phyloP scores from a whole-genome alignment of 2,888 invertebrate species.

The Dysmachus trigonus region DNA sequence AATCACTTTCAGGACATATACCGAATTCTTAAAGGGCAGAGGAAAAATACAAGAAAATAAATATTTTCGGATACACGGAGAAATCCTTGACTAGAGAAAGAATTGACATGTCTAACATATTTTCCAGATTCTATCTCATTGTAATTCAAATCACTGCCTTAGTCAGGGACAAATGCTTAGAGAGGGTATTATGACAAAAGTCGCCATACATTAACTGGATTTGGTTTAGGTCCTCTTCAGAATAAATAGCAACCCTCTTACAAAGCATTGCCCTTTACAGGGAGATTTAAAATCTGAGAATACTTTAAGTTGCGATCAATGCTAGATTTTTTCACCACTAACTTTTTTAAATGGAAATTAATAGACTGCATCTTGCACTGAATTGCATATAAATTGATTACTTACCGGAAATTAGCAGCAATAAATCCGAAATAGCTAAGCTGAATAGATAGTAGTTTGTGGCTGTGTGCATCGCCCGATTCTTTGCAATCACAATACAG shows the following conservation, averaged over 20 bases:
- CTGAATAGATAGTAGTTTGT: conserved; percentile 81
- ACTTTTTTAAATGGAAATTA: neutral
- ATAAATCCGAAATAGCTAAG: conserved; percentile 79
- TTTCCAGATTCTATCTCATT: neutral
- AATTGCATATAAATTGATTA: conserved; percentile 58
- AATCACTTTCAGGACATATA: neutral
- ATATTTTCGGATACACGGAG: neutral
- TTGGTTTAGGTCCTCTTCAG: neutral
- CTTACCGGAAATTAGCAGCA: conserved; percentile 74
- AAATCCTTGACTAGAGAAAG: neutral
- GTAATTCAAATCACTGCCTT: neutral
- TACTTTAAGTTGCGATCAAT: neutral
- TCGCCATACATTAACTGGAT: neutral
- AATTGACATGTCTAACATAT: neutral
- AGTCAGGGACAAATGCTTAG: neutral
- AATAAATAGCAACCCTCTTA: neutral
- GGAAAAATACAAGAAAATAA: neutral
- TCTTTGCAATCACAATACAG: conserved; percentile 78
- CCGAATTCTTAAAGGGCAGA: neutral
- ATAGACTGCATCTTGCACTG: neutral
- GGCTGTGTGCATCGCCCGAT: conserved; percentile 79
- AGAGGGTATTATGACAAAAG: neutral
- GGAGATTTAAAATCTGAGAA: neutral
- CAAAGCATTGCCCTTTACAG: neutral
- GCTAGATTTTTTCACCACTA: neutral